A percentile compares a stretch with the other conserved stretches of the same genome.
Conservation (phyloP, 2,113 vertebrate species). For the Apus apus region DNA sequence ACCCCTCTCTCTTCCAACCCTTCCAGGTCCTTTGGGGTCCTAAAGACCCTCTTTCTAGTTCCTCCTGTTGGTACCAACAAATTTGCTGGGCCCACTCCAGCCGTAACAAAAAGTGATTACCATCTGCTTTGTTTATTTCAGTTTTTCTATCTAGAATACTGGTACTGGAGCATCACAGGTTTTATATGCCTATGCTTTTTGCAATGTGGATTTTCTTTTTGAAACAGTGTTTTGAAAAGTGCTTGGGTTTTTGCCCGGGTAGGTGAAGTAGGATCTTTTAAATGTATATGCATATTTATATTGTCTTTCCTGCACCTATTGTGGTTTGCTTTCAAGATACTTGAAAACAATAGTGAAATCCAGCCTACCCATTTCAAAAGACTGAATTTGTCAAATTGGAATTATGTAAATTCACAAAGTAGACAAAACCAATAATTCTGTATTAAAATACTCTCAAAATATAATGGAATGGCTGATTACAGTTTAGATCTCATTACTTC, state of each 20-base stretch:
- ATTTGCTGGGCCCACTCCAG: too few species aligned
- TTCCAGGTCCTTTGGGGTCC: too few species aligned
- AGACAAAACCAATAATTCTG: neutral
- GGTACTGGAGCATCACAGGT: neutral
- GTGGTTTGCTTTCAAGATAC: neutral
- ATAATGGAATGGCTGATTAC: neutral
- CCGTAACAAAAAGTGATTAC: neutral
- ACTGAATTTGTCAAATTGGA: neutral
- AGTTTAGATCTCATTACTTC: neutral
- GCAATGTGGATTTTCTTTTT: neutral
- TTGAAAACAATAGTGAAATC: neutral
- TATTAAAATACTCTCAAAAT: neutral
- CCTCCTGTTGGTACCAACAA: too few species aligned
- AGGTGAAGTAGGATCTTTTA: too few species aligned
- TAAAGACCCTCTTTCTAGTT: too few species aligned
- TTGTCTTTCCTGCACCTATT: neutral
- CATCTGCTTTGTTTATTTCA: neutral
- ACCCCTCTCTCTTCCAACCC: too few species aligned
- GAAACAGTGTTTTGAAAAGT: neutral
- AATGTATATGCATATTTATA: neutral
- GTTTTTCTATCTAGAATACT: neutral
- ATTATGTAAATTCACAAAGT: neutral
- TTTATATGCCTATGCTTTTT: neutral
- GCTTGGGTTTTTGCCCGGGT: neutral
- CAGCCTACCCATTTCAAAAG: neutral